These are phyloP conservation scores for Gulo gulo DNA, from an alignment of 2,113 vertebrate genomes.

Conservation along the genomic window DNA sequence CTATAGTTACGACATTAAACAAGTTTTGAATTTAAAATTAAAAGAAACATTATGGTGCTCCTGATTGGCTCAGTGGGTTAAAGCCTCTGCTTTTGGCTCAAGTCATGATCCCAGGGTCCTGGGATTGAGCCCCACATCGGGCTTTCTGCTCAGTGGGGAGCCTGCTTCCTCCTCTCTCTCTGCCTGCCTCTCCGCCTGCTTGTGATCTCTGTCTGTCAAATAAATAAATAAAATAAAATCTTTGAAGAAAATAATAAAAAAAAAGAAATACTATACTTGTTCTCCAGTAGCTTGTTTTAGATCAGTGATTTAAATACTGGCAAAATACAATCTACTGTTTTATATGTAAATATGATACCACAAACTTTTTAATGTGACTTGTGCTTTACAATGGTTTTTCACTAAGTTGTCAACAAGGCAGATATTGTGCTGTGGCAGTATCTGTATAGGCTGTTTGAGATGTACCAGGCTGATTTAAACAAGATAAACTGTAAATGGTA, in stretches of 20 bases:
- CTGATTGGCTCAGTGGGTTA: no score
- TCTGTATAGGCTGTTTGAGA: constrained; percentile 61
- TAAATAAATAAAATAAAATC: no score
- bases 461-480: constrained; percentile 75
- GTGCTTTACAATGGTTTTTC: not conserved
- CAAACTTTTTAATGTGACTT: not conserved
- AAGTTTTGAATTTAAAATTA: constrained; percentile 41
- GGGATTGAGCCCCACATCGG: no score
- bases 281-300: not conserved
- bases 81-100: no score
- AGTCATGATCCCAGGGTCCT: no score
- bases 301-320: not conserved
- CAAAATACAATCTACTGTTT: not conserved
- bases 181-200: no score
- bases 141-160: no score
- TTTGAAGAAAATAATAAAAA: no score
- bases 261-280: not conserved
- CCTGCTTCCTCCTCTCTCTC: no score
- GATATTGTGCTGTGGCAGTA: constrained; percentile 78
- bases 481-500: constrained; percentile 66
- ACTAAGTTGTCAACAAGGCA: constrained; percentile 31
- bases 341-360: not conserved
- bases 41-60: not conserved
- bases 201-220: no score
- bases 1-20: constrained; percentile 68